Conservation (phyloP, 2,113 vertebrate species). For the Gracilinanus agilis region DNA sequence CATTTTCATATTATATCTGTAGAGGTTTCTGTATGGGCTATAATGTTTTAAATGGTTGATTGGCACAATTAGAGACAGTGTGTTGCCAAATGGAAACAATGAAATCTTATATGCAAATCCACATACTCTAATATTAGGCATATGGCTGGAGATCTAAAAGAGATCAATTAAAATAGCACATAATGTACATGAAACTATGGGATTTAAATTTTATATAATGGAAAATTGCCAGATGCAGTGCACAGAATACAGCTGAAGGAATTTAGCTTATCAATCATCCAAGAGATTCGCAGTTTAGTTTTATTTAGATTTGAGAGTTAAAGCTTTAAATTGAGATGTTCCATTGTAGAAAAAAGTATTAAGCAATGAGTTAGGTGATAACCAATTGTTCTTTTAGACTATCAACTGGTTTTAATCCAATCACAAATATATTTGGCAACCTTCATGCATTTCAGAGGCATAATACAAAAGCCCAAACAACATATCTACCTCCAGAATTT, state of each 20-base stretch:
- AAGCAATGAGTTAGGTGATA: constrained; percentile 47
- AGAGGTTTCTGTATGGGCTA: not conserved
- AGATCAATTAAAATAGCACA: constrained; percentile 30
- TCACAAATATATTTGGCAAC: constrained; percentile 8
- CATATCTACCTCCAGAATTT: not conserved
- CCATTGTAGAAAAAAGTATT: constrained; percentile 5
- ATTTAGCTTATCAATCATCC: not conserved
- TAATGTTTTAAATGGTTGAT: not conserved
- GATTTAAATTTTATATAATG: constrained; percentile 34
- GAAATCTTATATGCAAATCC: constrained; percentile 41
- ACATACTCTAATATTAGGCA: constrained; percentile 30
- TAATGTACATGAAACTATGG: constrained; percentile 30
- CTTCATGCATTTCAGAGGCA: constrained; percentile 37
- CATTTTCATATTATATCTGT: not conserved
- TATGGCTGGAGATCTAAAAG: constrained; percentile 37
- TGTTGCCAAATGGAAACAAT: constrained; percentile 25
- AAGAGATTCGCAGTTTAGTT: constrained; percentile 9
- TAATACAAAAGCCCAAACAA: not conserved
- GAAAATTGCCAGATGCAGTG: constrained; percentile 17
- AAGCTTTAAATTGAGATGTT: constrained; percentile 46
- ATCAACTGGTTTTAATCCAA: constrained; percentile 51
- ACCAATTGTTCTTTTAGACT: constrained; percentile 43
- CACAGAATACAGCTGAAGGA: constrained; percentile 21
- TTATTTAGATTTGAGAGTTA: constrained; percentile 43
- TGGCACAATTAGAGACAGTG: constrained; percentile 2